phyloP scores from a whole-genome alignment of 2,113 vertebrate species.

The Corydoras sp. region DNA sequence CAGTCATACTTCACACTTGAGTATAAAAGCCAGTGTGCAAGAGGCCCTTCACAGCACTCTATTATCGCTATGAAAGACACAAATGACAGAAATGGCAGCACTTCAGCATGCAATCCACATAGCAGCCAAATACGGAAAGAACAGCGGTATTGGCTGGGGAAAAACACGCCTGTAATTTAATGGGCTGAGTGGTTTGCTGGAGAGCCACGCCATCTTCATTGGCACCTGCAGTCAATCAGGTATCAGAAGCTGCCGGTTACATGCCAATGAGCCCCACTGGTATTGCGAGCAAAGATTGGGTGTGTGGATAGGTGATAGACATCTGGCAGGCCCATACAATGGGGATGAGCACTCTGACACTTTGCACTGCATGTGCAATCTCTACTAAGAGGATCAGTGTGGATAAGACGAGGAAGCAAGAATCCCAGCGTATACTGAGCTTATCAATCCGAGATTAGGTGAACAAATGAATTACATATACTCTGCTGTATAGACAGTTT shows the following conservation, averaged over 20 bases:
- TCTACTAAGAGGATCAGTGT: background rate
- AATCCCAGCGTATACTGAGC: background rate
- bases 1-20: slow-evolving; percentile 7
- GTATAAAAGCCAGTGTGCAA: slow-evolving; percentile 14
- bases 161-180: slow-evolving; percentile 20
- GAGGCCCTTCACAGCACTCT: background rate
- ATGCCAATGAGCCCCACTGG: slow-evolving; percentile 27
- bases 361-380: background rate
- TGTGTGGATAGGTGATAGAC: slow-evolving; percentile 4
- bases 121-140: slow-evolving; percentile 12
- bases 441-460: background rate
- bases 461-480: background rate
- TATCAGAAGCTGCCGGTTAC: slow-evolving; percentile 21
- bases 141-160: slow-evolving; percentile 2
- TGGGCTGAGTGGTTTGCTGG: slow-evolving; percentile 17
- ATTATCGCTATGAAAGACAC: slow-evolving; percentile 20
- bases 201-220: slow-evolving; percentile 11
- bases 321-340: slow-evolving; percentile 4
- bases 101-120: slow-evolving; percentile 22
- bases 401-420: background rate
- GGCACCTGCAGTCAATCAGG: slow-evolving; percentile 32
- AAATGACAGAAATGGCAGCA: slow-evolving; percentile 11
- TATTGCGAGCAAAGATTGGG: slow-evolving; percentile 19
- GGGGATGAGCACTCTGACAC: background rate
- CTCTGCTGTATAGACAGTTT: background rate